phyloP scores from a whole-genome alignment of 2,888 invertebrate species.

The Dinocampus coccinellae region DNA sequence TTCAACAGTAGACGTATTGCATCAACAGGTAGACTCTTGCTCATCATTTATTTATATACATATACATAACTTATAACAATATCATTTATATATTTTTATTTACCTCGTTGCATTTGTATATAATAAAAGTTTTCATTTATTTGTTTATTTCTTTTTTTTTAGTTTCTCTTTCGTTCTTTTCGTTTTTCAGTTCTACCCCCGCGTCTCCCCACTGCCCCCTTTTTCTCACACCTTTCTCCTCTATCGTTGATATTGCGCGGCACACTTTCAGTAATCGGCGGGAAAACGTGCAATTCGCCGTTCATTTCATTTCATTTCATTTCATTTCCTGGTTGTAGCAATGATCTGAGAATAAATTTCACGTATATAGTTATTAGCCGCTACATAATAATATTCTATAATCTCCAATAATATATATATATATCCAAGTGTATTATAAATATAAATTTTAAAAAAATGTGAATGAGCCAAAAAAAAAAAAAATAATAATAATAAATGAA shows the following conservation, averaged over 20 bases:
- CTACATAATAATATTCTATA: slow-evolving; percentile 4
- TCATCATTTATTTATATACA: neutral
- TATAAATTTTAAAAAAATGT: too few species aligned
- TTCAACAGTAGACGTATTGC: slow-evolving; percentile 1
- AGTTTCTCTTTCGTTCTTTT: slow-evolving; percentile 34
- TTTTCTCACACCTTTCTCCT: too few species aligned
- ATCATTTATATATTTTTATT: slow-evolving; percentile 33
- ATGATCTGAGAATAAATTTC: slow-evolving; percentile 54
- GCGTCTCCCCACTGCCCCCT: neutral
- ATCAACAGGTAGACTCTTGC: slow-evolving; percentile 19
- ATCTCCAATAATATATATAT: slow-evolving; percentile 32
- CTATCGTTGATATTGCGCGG: slow-evolving; percentile 39
- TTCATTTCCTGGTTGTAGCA: slow-evolving; percentile 66
- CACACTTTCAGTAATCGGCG: slow-evolving; percentile 60
- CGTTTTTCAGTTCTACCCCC: too few species aligned
- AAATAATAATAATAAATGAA: too few species aligned
- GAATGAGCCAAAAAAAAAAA: too few species aligned
- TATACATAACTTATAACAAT: slow-evolving; percentile 32
- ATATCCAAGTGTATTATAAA: too few species aligned
- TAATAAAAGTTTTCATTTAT: too few species aligned
- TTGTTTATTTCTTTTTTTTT: neutral
- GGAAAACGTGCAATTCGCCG: slow-evolving; percentile 63
- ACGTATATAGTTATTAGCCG: slow-evolving; percentile 48
- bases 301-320: slow-evolving; percentile 59
- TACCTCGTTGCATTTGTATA: too few species aligned